phyloP scores from a whole-genome alignment of 2,797 vertebrate genomes.

The Helicolenus hilgendorfi region DNA sequence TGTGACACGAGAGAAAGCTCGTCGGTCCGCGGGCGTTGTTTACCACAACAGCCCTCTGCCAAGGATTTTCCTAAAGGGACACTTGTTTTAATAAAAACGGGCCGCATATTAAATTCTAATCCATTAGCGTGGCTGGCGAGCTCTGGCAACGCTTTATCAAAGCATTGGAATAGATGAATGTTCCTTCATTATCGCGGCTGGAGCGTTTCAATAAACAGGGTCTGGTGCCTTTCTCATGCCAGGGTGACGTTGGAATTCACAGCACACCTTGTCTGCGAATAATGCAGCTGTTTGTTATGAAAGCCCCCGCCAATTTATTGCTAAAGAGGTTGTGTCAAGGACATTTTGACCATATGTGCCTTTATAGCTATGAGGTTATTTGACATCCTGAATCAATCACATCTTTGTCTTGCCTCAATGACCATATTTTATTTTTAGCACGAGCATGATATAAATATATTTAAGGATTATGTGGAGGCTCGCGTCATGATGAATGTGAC shows the following conservation, averaged over 20 bases:
- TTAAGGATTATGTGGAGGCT: slow-evolving; percentile 35
- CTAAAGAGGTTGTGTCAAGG: slow-evolving; percentile 72
- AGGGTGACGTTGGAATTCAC: slow-evolving; percentile 55
- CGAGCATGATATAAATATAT: slow-evolving; percentile 25
- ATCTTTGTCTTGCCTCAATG: slow-evolving; percentile 25
- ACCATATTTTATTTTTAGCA: slow-evolving; percentile 23
- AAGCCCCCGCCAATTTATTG: slow-evolving; percentile 50
- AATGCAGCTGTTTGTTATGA: slow-evolving; percentile 68
- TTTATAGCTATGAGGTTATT: slow-evolving; percentile 39
- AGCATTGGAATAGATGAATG: slow-evolving; percentile 83
- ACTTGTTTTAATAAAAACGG: slow-evolving; percentile 87
- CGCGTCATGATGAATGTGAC: slow-evolving; percentile 48
- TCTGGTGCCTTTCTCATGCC: slow-evolving; percentile 35
- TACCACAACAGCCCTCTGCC: slow-evolving; percentile 75
- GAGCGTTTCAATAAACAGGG: slow-evolving; percentile 70
- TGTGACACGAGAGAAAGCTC: slow-evolving; percentile 67
- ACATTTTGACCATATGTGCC: slow-evolving; percentile 62
- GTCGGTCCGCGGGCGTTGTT: slow-evolving; percentile 73
- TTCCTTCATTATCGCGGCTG: slow-evolving; percentile 81
- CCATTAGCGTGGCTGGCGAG: slow-evolving; percentile 83
- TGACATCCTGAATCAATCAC: slow-evolving; percentile 50
- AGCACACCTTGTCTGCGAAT: slow-evolving; percentile 49
- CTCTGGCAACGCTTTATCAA: slow-evolving; percentile 77
- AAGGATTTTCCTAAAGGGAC: slow-evolving; percentile 85
- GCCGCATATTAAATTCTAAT: slow-evolving; percentile 86